phyloP scores from a whole-genome alignment of 1,140 invertebrate genomes.

The Drosophila chauvacae region DNA sequence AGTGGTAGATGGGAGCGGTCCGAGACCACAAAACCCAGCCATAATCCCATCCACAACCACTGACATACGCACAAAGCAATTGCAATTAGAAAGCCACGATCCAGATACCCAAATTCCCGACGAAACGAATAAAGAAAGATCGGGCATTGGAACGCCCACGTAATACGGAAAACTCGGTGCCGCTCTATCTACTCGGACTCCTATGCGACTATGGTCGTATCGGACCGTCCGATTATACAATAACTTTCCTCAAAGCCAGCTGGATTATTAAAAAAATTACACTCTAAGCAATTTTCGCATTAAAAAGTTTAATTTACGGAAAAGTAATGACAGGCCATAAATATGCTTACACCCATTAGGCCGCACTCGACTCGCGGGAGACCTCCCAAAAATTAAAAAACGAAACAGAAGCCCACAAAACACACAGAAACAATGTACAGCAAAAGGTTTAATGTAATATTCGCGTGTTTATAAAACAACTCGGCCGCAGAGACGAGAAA shows the following conservation, averaged over 20 bases:
- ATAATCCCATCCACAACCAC: slow-evolving; percentile 27
- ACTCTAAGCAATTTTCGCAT: slow-evolving; percentile 76
- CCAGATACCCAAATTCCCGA: slow-evolving; percentile 32
- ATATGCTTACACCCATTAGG: slow-evolving; percentile 76
- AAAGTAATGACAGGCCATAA: slow-evolving; percentile 79
- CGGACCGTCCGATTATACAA: slow-evolving; percentile 18
- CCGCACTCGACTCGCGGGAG: slow-evolving; percentile 10
- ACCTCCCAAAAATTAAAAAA: slow-evolving; percentile 26
- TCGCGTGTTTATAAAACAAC: slow-evolving; percentile 79
- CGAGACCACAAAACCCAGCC: slow-evolving; percentile 41
- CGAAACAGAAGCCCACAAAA: slow-evolving; percentile 38
- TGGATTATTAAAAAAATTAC: slow-evolving; percentile 76
- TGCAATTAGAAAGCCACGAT: slow-evolving; percentile 70
- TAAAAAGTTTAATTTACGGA: slow-evolving; percentile 81
- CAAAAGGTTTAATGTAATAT: slow-evolving; percentile 74
- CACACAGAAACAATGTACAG: slow-evolving; percentile 45
- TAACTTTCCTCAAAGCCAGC: slow-evolving; percentile 37
- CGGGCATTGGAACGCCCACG: slow-evolving; percentile 50
- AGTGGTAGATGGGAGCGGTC: slow-evolving; percentile 34
- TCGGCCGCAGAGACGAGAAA: slow-evolving; percentile 39
- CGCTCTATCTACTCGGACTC: slow-evolving; percentile 7
- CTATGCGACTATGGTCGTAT: slow-evolving; percentile 2
- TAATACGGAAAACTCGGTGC: slow-evolving; percentile 65
- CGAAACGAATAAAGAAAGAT: slow-evolving; percentile 28
- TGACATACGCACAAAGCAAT: slow-evolving; percentile 38